Evolutionary conservation across 2,113 vertebrate genomes (phyloP), one percentile per base, ranked within the genome.

Genomic region (Myotis davidii): DNA sequence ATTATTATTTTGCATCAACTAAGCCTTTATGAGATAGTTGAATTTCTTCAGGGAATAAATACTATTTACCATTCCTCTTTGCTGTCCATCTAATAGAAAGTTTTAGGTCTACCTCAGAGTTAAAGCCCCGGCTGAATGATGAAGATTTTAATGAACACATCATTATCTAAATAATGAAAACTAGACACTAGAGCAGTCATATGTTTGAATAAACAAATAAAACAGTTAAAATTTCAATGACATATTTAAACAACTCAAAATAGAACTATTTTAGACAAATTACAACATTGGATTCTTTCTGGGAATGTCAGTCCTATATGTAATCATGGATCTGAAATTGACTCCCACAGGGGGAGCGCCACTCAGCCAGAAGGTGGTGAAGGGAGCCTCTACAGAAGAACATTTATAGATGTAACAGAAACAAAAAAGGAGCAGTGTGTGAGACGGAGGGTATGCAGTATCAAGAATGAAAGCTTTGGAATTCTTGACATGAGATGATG

Each of bases 161-260:
- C 72, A 77, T 96, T 96, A 89, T 83, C 54, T 67, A 52, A 93
- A 61, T 83, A 83, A 85, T 56, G 59, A 74, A 91, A 93, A 88
- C 7, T 32, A 93, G 56, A 90, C 13, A 78, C 29, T 6, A 48
- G 45, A 59, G n/a, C 25, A 91, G 32, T 82, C 8, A 1, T 61
- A 12, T 54, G 11, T 93, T 91, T 90, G 67, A 97, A 91, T 92
- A 32, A 85, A 94, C 70, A 94, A 87, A 90, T 67, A 84, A n/a
- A 69, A 45, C 9, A 13, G 2, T 90, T 93, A 84, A 72, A 5
- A 89, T 91, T 91, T 87, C 87, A 94, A 39, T 83, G 39, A 81
- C 37, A 20, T 59, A 5, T 81, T 85, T 67, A 79, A 94, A 86
- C 6, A 91, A 87, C 17, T 64, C 56, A 70, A 82, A 90, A 13